Base-by-base conservation (phyloP, 2,888 invertebrate genomes). In the Chloroclystis v-ata region DNA sequence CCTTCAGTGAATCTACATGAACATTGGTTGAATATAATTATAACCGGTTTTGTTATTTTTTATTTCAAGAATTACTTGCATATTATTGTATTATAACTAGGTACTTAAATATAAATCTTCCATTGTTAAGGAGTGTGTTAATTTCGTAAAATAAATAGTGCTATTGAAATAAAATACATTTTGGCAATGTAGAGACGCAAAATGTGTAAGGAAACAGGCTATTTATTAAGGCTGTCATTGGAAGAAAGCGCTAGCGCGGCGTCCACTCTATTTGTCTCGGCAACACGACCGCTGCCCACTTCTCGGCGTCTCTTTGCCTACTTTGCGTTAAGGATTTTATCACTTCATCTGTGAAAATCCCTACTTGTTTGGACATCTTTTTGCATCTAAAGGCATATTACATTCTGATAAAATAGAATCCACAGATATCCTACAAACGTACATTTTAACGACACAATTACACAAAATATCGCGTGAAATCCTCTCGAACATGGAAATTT, bases 291-390 rank as follows among this genome's bases (percentile, higher is more conserved):
- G 71, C 75, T 73, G 75, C 71, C 78, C 78, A 78, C 78, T 79
- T 78, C 75, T 72, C 72, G 70, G 68, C 72, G 75, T 71, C 72
- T 73, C 72, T 6, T 11, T 71, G 63, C 64, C 65, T 72, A 71
- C 77, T 78, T 82, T 78, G 72, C 72, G 69, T 68, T 73, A 74
- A 76, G 72, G 75, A 77, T 81, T 81, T 79, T 77, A 79, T 78
- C 75, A 72, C 73, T 70, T 73, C 74, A 75, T 69, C 71, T 69
- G 72, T 66, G 63, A 71, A 63, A 67, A 64, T 55, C 53, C 63
- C 57, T 56, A 54, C 57, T 60, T 58, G 32, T n/a, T 33, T 9
- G 57, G 60, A 57, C 59, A 59, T 54, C 56, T 60, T 65, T 62
- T 71, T 63, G 25, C 60, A 59, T 60, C 65, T 58, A 46, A 46